phyloP scores from a whole-genome alignment of 2,797 vertebrate genomes.

The Merluccius polli region DNA sequence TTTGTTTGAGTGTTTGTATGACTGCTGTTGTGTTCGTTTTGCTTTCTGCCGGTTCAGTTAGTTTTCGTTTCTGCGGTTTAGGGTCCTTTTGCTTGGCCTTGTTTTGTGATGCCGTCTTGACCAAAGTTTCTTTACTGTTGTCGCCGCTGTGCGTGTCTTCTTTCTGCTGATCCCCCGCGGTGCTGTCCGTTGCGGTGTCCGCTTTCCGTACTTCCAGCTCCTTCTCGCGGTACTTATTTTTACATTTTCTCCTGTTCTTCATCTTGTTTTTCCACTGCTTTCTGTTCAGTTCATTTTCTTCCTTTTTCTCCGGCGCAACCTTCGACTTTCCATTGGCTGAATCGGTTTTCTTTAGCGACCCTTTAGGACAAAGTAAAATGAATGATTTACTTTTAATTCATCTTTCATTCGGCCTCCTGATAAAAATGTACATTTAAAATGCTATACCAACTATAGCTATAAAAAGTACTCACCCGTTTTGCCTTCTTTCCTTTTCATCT shows the following conservation, averaged over 20 bases:
- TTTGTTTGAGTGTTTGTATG: conserved; percentile 16
- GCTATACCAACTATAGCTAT: neutral
- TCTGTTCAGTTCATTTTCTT: conserved; percentile 47
- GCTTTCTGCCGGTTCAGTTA: neutral
- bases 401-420: neutral
- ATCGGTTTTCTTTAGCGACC: conserved; percentile 10
- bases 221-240: conserved; percentile 66
- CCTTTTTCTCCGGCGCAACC: conserved; percentile 13
- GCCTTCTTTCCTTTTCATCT: conserved; percentile 30
- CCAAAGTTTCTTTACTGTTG: conserved; percentile 16
- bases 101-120: conserved; percentile 3
- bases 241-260: conserved; percentile 71
- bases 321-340: conserved; percentile 3
- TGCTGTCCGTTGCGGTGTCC: conserved; percentile 6
- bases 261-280: conserved; percentile 74
- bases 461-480: conserved; percentile 46
- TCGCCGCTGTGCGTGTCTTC: conserved; percentile 14
- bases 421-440: neutral
- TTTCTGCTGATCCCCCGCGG: conserved; percentile 20
- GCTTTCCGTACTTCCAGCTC: conserved; percentile 27
- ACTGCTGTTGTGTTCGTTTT: neutral
- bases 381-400: neutral
- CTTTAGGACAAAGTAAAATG: conserved; percentile 23
- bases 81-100: conserved; percentile 23
- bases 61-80: conserved; percentile 47